Conservation (phyloP, 2,113 vertebrate genomes). For the Tinamus guttatus region DNA sequence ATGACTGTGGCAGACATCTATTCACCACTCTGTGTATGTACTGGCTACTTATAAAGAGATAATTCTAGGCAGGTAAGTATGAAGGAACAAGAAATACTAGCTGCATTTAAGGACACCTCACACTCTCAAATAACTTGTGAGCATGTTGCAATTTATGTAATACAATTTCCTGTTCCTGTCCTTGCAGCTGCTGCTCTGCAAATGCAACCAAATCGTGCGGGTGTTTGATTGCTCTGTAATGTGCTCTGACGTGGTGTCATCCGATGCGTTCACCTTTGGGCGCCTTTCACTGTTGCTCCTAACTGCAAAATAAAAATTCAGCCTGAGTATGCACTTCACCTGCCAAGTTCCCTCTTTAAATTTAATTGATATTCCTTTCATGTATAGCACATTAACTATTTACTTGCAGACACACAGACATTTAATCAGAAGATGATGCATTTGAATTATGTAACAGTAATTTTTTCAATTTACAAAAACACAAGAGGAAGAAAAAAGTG, state of each 20-base stretch:
- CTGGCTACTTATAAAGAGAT: not conserved
- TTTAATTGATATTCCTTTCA: not conserved
- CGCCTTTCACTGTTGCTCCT: not conserved
- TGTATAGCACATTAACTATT: not conserved
- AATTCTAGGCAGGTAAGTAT: not conserved
- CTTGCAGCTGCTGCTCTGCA: not conserved
- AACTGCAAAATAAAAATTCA: constrained; percentile 10
- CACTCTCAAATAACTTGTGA: not conserved
- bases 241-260: not conserved
- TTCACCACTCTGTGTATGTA: not conserved
- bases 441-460: constrained; percentile 2
- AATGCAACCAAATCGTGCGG: not conserved
- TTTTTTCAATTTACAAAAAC: not conserved
- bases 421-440: not conserved
- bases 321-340: not conserved
- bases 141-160: not conserved
- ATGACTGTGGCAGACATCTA: not conserved
- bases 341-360: not conserved
- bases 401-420: not conserved
- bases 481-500: not conserved
- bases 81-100: not conserved
- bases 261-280: not conserved
- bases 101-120: not conserved
- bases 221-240: not conserved
- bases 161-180: not conserved